Conservation (phyloP, 64 coral and sea anemone species). For the Actinia tenebrosa region DNA sequence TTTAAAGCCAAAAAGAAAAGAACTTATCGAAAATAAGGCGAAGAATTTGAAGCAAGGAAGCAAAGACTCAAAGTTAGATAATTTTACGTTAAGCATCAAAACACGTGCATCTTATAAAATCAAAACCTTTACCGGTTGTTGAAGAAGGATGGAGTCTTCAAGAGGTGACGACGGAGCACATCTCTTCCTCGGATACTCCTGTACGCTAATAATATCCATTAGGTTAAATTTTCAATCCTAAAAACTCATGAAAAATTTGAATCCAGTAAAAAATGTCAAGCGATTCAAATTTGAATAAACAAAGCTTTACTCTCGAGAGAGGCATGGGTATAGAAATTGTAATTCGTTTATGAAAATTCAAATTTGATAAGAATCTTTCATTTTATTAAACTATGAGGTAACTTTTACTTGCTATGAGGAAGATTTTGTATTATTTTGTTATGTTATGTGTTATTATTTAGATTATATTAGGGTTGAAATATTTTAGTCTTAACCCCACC, state of each 20-base stretch:
- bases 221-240: neutral
- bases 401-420: neutral
- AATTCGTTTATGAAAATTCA: neutral
- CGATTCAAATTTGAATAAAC: neutral
- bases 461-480: neutral
- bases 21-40: neutral
- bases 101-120: neutral
- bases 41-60: neutral
- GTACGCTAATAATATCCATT: neutral
- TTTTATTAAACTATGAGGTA: neutral
- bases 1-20: neutral
- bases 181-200: neutral
- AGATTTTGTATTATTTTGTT: neutral
- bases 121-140: neutral
- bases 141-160: neutral
- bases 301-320: neutral
- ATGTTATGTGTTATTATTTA: neutral
- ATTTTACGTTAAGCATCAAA: neutral
- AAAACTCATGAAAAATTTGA: neutral
- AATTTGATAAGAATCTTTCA: neutral
- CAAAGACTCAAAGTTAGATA: neutral
- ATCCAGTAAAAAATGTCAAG: neutral
- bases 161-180: neutral
- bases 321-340: neutral
- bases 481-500: neutral